Evolutionary conservation across 1,140 invertebrate genomes (phyloP).

Genomic region (Zaprionus ghesquierei): DNA sequence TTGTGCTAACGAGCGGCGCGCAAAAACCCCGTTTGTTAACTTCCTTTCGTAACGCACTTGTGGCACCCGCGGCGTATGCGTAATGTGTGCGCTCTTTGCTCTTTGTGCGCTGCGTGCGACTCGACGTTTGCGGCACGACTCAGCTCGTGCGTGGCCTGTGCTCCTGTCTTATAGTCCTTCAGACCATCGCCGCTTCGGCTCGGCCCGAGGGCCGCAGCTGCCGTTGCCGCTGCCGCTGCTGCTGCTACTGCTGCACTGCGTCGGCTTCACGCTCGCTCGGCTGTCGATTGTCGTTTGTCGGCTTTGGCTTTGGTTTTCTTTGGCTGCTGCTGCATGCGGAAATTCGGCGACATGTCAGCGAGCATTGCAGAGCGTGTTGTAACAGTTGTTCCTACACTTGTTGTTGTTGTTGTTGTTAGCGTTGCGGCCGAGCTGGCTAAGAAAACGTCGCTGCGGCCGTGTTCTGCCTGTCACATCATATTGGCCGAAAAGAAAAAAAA

Average conservation of each 20-base stretch:
- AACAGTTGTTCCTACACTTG: neutral
- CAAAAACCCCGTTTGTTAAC: constrained; percentile 40
- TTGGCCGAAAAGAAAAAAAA: constrained; percentile 22
- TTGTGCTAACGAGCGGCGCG: constrained; percentile 56
- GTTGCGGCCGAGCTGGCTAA: neutral
- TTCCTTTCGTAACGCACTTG: constrained; percentile 21
- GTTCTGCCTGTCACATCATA: constrained; percentile 60
- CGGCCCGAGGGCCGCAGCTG: constrained; percentile 23
- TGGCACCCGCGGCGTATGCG: constrained; percentile 58
- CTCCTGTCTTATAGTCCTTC: constrained; percentile 64
- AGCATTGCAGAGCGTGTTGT: neutral
- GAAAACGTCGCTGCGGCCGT: neutral
- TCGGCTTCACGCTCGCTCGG: constrained; percentile 2
- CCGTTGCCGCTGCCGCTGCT: too few species aligned
- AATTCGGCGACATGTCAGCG: constrained; percentile 25
- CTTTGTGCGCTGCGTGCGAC: constrained; percentile 42
- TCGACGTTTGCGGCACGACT: constrained; percentile 71
- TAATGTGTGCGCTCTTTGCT: constrained; percentile 35
- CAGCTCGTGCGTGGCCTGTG: constrained; percentile 31
- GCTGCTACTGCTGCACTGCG: neutral
- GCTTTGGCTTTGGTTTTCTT: constrained; percentile 2
- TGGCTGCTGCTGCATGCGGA: constrained; percentile 40
- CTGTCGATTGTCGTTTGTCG: constrained; percentile 19
- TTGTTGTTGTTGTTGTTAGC: constrained; percentile 17
- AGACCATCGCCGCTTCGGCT: constrained; percentile 19